Evolutionary conservation across 2,888 invertebrate species (phyloP), one percentile per base, ranked within the genome.

Genomic region (Caenorhabditis doughertyi): DNA sequence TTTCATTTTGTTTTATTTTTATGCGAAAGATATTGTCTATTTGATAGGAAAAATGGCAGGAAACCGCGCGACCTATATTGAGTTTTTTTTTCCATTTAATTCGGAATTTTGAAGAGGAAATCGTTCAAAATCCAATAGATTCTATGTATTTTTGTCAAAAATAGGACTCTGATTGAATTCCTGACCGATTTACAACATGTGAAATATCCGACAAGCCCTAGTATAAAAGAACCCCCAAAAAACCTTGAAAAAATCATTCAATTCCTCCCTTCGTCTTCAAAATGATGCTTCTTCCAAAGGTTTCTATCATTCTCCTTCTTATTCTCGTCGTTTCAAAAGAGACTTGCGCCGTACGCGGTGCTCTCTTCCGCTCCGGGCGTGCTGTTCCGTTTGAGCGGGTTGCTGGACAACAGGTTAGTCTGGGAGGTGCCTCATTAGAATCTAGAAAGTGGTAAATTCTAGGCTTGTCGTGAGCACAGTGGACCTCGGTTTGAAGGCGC

Each of bases 361-460:
- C 89, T 35, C 79, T 89, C 9, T 89, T 89, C 82, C 87, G 89
- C 21, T 85, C 89, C 47, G 89, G 89, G 25, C 72, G 89, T 35
- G 84, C 89, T 21, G 65, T 64, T 55, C 82, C 81, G 44, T 71
- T 71, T 58, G 71, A 74, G 44, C 47, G 70, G 4, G 62, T 51
- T 13, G 55, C 64, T 23, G 81, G 81, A 35, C 67, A 68, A 55
- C 80, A 80, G 80, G 80, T 80, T 25, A 51, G 51, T 32, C 4
- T 21, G 3, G 51, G 35, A n/a, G 3, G 35, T 23, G 3, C 3
- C 21, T 35, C 35, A n/a, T n/a, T n/a, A n/a, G n/a, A n/a, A n/a
- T n/a, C n/a, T n/a, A n/a, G n/a, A n/a, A n/a, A n/a, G n/a, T n/a
- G n/a, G n/a, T n/a, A n/a, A n/a, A n/a, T n/a, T n/a, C n/a, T n/a